These are phyloP conservation scores for Gymnobelideus leadbeateri DNA, from an alignment of 2,113 vertebrate genomes.

Conservation along the genomic window DNA sequence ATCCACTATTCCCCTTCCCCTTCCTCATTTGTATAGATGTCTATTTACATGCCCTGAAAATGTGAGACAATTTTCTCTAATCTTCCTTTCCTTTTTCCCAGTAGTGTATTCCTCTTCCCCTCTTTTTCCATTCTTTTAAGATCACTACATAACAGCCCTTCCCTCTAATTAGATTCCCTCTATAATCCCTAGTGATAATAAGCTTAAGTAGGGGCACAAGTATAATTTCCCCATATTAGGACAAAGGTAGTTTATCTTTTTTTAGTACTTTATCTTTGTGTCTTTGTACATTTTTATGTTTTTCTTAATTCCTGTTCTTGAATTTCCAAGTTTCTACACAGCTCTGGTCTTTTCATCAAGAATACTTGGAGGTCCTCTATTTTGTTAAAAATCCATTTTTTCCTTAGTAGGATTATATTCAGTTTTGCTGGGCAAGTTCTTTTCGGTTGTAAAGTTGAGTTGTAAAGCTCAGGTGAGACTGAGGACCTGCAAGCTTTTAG, in stretches of 20 bases:
- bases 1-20: neutral
- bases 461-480: too few species aligned
- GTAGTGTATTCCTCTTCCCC: neutral
- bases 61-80: neutral
- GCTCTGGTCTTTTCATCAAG: neutral
- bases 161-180: neutral
- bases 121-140: neutral
- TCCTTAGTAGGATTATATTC: neutral
- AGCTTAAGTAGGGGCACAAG: neutral
- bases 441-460: too few species aligned
- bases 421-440: too few species aligned
- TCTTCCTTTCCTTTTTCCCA: neutral
- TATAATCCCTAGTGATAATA: neutral
- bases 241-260: neutral
- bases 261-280: neutral
- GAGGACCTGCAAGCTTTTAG: too few species aligned
- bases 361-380: neutral
- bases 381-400: neutral
- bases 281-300: neutral
- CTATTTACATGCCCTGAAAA: neutral
- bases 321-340: neutral
- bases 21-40: neutral
- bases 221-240: neutral
- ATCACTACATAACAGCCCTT: neutral
- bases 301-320: neutral